Evolutionary conservation across 2,797 vertebrate species (phyloP).

Genomic region (Hippoglossus hippoglossus): DNA sequence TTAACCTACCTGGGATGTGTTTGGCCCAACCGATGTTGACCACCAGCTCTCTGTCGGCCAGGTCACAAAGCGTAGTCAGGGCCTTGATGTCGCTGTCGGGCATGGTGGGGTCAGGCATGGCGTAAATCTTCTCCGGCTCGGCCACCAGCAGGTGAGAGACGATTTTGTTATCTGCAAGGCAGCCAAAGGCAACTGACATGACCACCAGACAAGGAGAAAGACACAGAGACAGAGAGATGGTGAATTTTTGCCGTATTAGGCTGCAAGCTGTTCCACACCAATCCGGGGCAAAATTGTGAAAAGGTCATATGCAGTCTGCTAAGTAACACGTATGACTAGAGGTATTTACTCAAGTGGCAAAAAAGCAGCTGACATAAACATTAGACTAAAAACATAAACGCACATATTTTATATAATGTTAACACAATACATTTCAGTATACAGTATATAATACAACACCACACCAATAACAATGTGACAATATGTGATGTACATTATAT

Average conservation of each 20-base stretch:
- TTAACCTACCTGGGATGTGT: slow-evolving; percentile 95
- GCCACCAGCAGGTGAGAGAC: slow-evolving; percentile 99
- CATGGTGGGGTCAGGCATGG: slow-evolving; percentile 98
- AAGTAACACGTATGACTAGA: slow-evolving; percentile 22
- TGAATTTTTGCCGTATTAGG: slow-evolving; percentile 65
- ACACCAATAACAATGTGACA: neutral
- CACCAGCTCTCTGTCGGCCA: slow-evolving; percentile 97
- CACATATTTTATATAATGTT: slow-evolving; percentile 9
- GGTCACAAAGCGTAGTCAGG: slow-evolving; percentile 97
- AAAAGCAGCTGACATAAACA: slow-evolving; percentile 6
- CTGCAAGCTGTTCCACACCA: slow-evolving; percentile 68
- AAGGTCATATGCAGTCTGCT: slow-evolving; percentile 29
- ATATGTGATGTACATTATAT: neutral
- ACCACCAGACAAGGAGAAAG: slow-evolving; percentile 87
- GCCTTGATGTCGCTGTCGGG: slow-evolving; percentile 99
- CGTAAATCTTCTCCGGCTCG: slow-evolving; percentile 99
- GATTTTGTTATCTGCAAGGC: slow-evolving; percentile 99
- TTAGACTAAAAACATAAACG: neutral
- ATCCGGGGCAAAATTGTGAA: slow-evolving; percentile 52
- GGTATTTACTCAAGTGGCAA: slow-evolving; percentile 4
- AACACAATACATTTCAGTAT: slow-evolving; percentile 14
- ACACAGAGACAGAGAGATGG: slow-evolving; percentile 83
- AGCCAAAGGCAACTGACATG: slow-evolving; percentile 90
- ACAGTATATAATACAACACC: neutral
- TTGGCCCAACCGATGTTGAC: slow-evolving; percentile 99